Evolutionary conservation across 2,113 vertebrate species (phyloP), one percentile per base, ranked within the genome.

Genomic region (Corythaixoides concolor): DNA sequence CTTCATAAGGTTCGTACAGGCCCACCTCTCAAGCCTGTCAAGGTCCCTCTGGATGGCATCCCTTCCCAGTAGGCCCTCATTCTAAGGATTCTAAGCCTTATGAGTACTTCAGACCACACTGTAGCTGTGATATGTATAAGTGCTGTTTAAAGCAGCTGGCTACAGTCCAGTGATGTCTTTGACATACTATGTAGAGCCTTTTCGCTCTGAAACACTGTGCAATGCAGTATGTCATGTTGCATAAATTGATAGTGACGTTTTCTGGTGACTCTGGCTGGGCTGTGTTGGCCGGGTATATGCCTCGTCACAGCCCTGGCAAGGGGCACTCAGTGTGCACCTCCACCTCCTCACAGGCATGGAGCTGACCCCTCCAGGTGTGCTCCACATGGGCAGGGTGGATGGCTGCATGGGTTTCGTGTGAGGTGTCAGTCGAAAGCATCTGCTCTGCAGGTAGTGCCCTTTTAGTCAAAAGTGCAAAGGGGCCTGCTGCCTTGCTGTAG

Each of bases 281-380:
- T 33, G 0, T 10, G 26, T 49, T 73, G 64, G 28, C 13, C 8
- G 39, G 9, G 15, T 12, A 8, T 5, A 5, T 1, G 1, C 41
- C 23, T 80, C 2, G 0, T 72, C 30, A 56, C 14, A 26, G 56
- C 26, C 43, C 20, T 30, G 30, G 6, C 11, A 39, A 22, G n/a
- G 33, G 28, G 32, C 11, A 4, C 55, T 58, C 12, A 6, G 8
- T 1, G 0, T 50, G 35, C 33, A 15, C 12, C 23, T 72, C 21
- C 30, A 15, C 12, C 20, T 67, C 21, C 69, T 55, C 24, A 14
- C 14, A 30, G 37, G 16, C 2, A 1, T 8, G 43, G 28, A 41
- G 28, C 33, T 41, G 47, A 39, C 21, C 37, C 43, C 26, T 13
- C 22, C 52, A 24, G 30, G 16, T 8, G 1, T 30, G 10, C 30